Percentiles rank a stretch among this genome's conserved stretches.
These are phyloP conservation scores for Sebastes minor DNA, from an alignment of 2,797 vertebrate species.

Conservation along the genomic window DNA sequence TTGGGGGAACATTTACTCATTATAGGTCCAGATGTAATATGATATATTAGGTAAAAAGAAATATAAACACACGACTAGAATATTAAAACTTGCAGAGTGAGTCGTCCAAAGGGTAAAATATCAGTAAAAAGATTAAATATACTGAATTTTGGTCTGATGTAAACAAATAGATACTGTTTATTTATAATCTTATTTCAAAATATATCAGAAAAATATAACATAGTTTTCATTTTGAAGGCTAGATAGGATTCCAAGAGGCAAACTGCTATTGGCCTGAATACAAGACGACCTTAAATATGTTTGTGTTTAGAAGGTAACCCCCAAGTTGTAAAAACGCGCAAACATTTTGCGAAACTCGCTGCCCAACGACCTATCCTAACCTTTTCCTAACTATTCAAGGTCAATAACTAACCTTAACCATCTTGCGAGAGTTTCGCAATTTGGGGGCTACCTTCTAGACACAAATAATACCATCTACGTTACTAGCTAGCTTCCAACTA, in stretches of 20 bases:
- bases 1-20: not conserved
- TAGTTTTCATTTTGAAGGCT: not conserved
- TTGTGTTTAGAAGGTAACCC: too few species aligned
- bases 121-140: not conserved
- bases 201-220: not conserved
- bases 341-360: too few species aligned
- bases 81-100: not conserved
- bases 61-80: not conserved
- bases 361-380: too few species aligned
- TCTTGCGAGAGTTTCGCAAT: too few species aligned
- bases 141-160: not conserved
- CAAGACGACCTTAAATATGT: not conserved
- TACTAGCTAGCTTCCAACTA: not conserved
- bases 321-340: too few species aligned
- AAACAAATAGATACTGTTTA: not conserved
- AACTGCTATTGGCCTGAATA: not conserved
- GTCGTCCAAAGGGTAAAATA: not conserved
- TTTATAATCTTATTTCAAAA: not conserved
- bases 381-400: too few species aligned
- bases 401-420: too few species aligned
- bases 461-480: not conserved
- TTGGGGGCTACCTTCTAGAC: too few species aligned
- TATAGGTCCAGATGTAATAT: not conserved
- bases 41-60: not conserved
- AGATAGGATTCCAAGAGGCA: not conserved